phyloP scores from a whole-genome alignment of 2,888 invertebrate species.

The Heliconius sara region DNA sequence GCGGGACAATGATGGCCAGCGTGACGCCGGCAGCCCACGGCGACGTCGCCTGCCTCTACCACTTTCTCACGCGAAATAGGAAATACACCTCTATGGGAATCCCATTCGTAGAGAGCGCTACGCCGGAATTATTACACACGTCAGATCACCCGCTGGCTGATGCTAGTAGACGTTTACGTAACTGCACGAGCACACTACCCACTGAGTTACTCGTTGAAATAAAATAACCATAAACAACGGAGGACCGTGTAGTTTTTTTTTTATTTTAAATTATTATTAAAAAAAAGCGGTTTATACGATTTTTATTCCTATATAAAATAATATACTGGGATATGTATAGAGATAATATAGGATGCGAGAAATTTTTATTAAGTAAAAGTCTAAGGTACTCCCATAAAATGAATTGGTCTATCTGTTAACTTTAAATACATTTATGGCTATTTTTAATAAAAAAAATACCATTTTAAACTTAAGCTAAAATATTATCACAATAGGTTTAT shows the following conservation, averaged over 20 bases:
- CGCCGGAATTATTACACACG: constrained; percentile 39
- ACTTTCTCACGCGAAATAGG: constrained; percentile 74
- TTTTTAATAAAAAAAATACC: not conserved
- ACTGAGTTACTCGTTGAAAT: constrained; percentile 41
- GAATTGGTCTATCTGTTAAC: not conserved
- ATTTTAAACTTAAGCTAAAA: constrained; percentile 24
- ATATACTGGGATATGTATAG: not conserved
- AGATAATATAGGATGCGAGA: not conserved
- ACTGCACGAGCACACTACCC: constrained; percentile 36
- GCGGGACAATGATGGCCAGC: constrained; percentile 70
- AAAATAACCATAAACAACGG: constrained; percentile 22
- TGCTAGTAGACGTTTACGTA: constrained; percentile 38
- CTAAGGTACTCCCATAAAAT: not conserved
- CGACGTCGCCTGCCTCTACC: constrained; percentile 52
- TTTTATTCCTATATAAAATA: not conserved
- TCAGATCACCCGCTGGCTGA: constrained; percentile 42
- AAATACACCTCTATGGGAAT: constrained; percentile 60
- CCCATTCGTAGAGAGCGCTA: constrained; percentile 43
- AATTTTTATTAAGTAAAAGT: not conserved
- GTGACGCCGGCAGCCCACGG: constrained; percentile 60
- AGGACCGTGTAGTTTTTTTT: not conserved
- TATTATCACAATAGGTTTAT: constrained; percentile 39
- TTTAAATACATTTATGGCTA: not conserved
- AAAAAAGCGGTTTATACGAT: not conserved
- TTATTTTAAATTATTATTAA: not conserved